Percentiles rank a stretch among this genome's conserved stretches.
These are phyloP conservation scores for Pseudochirops cupreus DNA, from an alignment of 2,797 vertebrate species.

Conservation along the genomic window DNA sequence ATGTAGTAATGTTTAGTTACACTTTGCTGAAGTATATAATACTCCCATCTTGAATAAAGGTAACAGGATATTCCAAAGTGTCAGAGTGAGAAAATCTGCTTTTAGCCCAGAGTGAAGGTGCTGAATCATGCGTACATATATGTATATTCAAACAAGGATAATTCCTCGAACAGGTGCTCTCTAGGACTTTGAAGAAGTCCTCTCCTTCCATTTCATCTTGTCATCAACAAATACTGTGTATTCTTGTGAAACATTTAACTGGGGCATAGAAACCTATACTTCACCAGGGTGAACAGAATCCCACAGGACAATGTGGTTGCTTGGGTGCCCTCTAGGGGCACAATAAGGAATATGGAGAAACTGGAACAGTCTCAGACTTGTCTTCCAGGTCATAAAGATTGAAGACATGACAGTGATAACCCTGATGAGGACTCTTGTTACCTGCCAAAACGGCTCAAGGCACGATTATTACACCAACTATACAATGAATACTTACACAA, in stretches of 20 bases:
- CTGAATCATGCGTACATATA: constrained; percentile 20
- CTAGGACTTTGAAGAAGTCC: not conserved
- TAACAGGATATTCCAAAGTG: not conserved
- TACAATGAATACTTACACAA: constrained; percentile 23
- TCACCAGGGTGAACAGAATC: constrained; percentile 38
- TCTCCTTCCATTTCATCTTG: constrained; percentile 5
- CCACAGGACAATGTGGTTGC: constrained; percentile 37
- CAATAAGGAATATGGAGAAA: constrained; percentile 36
- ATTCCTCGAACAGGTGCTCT: not conserved
- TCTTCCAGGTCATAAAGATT: not conserved
- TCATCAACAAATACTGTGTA: constrained; percentile 20
- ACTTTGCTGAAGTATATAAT: constrained; percentile 42
- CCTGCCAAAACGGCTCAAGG: not conserved
- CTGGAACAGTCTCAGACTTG: not conserved
- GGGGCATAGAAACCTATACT: constrained; percentile 3
- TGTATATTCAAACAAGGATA: constrained; percentile 11
- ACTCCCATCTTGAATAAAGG: constrained; percentile 13
- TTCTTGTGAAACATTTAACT: constrained; percentile 12
- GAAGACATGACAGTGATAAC: constrained; percentile 3
- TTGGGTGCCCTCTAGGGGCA: constrained; percentile 67
- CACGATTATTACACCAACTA: not conserved
- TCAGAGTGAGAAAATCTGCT: constrained; percentile 49
- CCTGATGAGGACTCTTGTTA: not conserved
- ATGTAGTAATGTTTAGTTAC: not conserved
- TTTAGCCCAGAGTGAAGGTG: constrained; percentile 2